Base-by-base conservation (phyloP, 2,797 vertebrate genomes). In the Siniperca obscura region DNA sequence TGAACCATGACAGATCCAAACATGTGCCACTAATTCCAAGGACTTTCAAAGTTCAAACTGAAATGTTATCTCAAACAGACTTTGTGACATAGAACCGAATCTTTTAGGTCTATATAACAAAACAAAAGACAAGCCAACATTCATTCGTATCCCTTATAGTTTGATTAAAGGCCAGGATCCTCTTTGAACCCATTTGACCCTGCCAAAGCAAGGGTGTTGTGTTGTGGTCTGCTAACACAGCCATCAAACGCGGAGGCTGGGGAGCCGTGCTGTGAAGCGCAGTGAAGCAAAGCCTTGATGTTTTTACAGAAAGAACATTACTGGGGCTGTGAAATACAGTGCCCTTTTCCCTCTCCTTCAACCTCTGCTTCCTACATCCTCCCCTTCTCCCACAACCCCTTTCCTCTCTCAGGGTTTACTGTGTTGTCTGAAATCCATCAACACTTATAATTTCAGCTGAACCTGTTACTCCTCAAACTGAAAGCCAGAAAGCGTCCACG, bases 281-380 rank as follows among this genome's bases (percentile, higher is more conserved):
- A 85, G 78, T 65, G 66, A 87, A 85, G 83, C 81, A 48, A 22
- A 65, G 64, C 86, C 91, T 92, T 94, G 86, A 91, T 89, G 88
- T 90, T 93, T 92, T 86, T 79, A 92, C 85, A 83, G 73, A 90
- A 82, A 85, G 78, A 85, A 79, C 76, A 88, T 73, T 83, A 86
- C 80, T 65, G 72, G 40, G 66, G 66, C 82, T 82, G 76, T 90
- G 80, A 91, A 92, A 88, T 70, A 79, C 73, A 44, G n/a, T 55
- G 61, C 57, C 74, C 74, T 80, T 85, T 85, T 59, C 59, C 44
- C 66, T 89, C 76, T 75, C 80, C 78, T 85, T 83, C 80, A 82
- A 66, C 79, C 69, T 75, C 67, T 2, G 3, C 13, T 56, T 50
- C 61, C 82, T 65, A 72, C 77, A 74, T 36, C 67, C 74, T 56